These are phyloP conservation scores for Phortica variegata DNA, from an alignment of 1,140 invertebrate genomes.

Conservation along the genomic window DNA sequence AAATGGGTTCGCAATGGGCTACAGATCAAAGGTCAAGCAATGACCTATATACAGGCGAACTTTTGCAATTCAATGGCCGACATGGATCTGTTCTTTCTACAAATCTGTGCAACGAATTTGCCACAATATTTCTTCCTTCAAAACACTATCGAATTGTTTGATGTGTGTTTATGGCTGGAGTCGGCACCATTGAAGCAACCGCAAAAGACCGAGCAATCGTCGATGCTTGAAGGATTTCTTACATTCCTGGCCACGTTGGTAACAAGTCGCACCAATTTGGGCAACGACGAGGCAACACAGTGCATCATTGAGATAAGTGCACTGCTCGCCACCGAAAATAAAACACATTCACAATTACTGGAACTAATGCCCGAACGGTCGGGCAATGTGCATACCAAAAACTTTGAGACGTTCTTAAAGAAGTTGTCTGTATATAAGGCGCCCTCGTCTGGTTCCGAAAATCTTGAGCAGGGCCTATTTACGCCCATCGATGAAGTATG, in stretches of 20 bases:
- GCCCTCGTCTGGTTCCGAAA: conserved; percentile 63
- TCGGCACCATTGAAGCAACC: conserved; percentile 67
- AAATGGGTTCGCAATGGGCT: conserved; percentile 96
- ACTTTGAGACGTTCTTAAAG: conserved; percentile 83
- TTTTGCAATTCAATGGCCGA: conserved; percentile 99
- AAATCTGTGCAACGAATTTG: conserved; percentile 88
- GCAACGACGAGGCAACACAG: conserved; percentile 70
- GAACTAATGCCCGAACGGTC: conserved; percentile 94
- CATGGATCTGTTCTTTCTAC: conserved; percentile 90
- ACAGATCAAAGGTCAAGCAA: conserved; percentile 96
- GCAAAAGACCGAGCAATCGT: conserved; percentile 77
- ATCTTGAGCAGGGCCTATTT: conserved; percentile 93
- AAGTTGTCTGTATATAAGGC: conserved; percentile 62
- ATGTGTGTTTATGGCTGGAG: conserved; percentile 82
- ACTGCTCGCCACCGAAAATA: conserved; percentile 87
- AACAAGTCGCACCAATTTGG: conserved; percentile 86
- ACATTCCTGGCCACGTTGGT: conserved; percentile 89
- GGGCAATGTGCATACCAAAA: conserved; percentile 83
- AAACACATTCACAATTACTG: conserved; percentile 92
- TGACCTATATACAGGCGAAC: conserved; percentile 98
- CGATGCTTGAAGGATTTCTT: conserved; percentile 90
- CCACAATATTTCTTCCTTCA: conserved; percentile 82
- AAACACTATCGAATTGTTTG: conserved; percentile 86
- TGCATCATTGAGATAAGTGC: conserved; percentile 91
- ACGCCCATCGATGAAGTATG: conserved; percentile 85